Evolutionary conservation across 2,797 vertebrate genomes (phyloP), one percentile per base, ranked within the genome.

Genomic region (Paedocypris micromegethes): DNA sequence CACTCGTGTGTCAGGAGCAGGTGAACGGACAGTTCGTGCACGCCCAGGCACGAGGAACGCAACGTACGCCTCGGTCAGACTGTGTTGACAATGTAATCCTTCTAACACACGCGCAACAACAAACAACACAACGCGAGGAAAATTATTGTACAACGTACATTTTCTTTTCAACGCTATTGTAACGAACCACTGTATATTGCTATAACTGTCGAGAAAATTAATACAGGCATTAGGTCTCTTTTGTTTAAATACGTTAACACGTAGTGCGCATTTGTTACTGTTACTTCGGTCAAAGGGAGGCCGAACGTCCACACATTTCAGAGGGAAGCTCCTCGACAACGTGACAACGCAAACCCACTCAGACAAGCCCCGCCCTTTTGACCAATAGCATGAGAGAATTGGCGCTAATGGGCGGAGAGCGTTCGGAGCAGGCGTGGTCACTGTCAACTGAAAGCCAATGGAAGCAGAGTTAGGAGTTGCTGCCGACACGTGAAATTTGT

Each of bases 321-420:
- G 52, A 9, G 5, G 61, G 9, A 65, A 65, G n/a, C n/a, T 67
- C 55, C 40, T 38, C 55, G 37, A 39, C 77, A 76, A 79, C 77
- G 77, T 79, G 77, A 79, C 63, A 42, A 43, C 2, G 3, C 3
- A 72, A 48, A 46, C 43, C 6, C 2, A 9, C 58, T 9, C 40
- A 3, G 4, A 23, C 37, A 42, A 64, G 38, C 58, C 47, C 45
- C 43, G 42, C 49, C 70, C 42, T 6, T n/a, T 1, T 7, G 9
- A 3, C 59, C 66, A 70, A 74, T 70, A 59, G 9, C 43, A 69
- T 58, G 42, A 5, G 44, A n/a, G 45, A 51, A 2, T 38, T 53
- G 3, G 3, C 4, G 6, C n/a, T 2, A 5, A 4, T 9, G 63
- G 77, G 75, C 59, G 70, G 4, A 52, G 46, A 54, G n/a, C 62